A percentile compares a stretch with the other conserved stretches of the same genome.
Evolutionary conservation across 1,140 invertebrate genomes (phyloP).

Genomic region (Bactericera cockerelli): DNA sequence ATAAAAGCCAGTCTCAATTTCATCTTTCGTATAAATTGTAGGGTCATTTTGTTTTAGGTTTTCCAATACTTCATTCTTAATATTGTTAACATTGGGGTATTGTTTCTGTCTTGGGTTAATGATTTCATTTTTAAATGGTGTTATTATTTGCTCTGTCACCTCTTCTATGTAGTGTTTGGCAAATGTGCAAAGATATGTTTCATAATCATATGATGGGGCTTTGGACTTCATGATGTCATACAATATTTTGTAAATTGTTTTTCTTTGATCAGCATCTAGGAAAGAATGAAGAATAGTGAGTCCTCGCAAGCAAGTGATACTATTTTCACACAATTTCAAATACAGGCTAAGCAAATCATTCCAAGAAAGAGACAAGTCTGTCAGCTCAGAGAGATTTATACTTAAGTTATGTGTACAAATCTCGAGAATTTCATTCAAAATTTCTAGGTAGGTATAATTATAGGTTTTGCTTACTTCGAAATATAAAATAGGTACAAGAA

Average conservation of each 20-base stretch:
- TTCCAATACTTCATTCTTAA: too few species aligned
- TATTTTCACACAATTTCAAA: neutral
- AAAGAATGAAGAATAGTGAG: neutral
- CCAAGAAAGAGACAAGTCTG: neutral
- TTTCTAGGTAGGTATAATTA: neutral
- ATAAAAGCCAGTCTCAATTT: too few species aligned
- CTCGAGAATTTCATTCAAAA: neutral
- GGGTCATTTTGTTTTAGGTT: too few species aligned
- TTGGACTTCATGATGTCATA: neutral
- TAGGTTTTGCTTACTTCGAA: slow-evolving; percentile 8
- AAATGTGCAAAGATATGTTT: neutral
- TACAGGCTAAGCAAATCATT: neutral
- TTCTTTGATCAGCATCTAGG: neutral
- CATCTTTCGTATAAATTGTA: too few species aligned
- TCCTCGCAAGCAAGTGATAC: neutral
- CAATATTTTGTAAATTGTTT: neutral
- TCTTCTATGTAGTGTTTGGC: neutral
- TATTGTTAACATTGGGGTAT: neutral
- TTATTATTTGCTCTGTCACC: neutral
- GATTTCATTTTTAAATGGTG: neutral
- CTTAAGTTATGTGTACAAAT: neutral
- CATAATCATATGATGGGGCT: neutral
- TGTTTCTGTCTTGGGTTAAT: neutral
- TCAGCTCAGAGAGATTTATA: neutral
- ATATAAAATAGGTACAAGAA: slow-evolving; percentile 12